Base-by-base conservation (phyloP, 2,888 invertebrate species). In the Acleris cristana region DNA sequence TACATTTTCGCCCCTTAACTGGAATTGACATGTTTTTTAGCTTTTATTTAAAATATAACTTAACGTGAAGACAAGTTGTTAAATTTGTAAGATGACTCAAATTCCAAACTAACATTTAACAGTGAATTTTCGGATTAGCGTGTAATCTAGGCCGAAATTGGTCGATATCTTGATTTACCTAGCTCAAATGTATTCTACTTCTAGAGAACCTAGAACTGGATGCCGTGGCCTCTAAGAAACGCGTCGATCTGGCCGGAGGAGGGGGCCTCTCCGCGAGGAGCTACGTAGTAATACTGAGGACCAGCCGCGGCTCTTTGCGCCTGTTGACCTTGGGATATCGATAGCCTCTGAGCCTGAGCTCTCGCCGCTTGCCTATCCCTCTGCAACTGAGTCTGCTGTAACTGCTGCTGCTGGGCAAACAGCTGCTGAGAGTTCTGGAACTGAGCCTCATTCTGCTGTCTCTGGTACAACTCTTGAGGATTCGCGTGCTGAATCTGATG, bases 201-300 rank as follows among this genome's bases (percentile, higher is more conserved):
- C 70, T 65, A 57, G 56, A 66, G 73, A 73, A 76, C 78, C 90
- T 94, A 95, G 84, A 94, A 94, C 82, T 94, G 94, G 78, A 95
- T 94, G 81, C 94, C 95, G 83, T 95, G 95, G 65, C 96, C 96
- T 85, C 96, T 94, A 70, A 97, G 94, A 89, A 96, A 97, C 65
- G 96, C 95, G 82, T 96, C 96, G 78, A 97, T 96, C 83, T 96
- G 96, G 7, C 96, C 96, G 49, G 94, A 92, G 53, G 95, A 94
- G 44, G 80, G 78, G 0, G 83, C 79, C 67, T 95, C 90, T 1
- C 84, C 91, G 60, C 90, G 88, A 0, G 94, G 94, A 44, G 94
- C 94, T 44, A 94, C 91, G 83, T 94, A 95, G 84, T 95, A 95
- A 85, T 93, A 94, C 77, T 94, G 94, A 49, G 91, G 83, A 30